Conservation (phyloP, 2,113 vertebrate species). For the Triplophysa rosa region DNA sequence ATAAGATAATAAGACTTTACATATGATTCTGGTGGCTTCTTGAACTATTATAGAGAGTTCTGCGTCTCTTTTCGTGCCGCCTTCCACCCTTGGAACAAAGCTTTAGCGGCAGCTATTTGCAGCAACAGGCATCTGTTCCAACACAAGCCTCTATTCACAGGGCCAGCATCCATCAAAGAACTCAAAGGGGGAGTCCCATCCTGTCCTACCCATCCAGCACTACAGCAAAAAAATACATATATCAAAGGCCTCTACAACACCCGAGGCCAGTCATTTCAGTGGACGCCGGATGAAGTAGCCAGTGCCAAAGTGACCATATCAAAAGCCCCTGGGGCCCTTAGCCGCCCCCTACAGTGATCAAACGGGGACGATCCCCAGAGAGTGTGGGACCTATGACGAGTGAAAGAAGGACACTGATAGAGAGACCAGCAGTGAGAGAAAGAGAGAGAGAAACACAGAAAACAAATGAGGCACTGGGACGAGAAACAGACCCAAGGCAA, state of each 20-base stretch:
- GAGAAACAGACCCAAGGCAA: slow-evolving; percentile 69
- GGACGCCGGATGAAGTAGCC: slow-evolving; percentile 57
- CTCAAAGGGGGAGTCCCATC: slow-evolving; percentile 48
- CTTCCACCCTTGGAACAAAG: slow-evolving; percentile 21
- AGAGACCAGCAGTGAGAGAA: slow-evolving; percentile 44
- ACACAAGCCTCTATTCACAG: slow-evolving; percentile 46
- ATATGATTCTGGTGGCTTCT: background rate
- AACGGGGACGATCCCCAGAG: slow-evolving; percentile 60
- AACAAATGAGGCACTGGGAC: slow-evolving; percentile 27
- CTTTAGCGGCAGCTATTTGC: slow-evolving; percentile 30
- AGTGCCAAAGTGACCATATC: slow-evolving; percentile 63
- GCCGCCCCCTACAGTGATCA: slow-evolving; percentile 70
- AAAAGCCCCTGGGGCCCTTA: slow-evolving; percentile 65
- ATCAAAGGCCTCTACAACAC: slow-evolving; percentile 30
- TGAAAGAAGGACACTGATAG: slow-evolving; percentile 16
- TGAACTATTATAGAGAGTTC: slow-evolving; percentile 11
- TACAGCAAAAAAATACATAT: slow-evolving; percentile 48
- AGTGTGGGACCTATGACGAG: slow-evolving; percentile 45
- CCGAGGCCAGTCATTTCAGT: slow-evolving; percentile 47
- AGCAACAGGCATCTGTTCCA: slow-evolving; percentile 37
- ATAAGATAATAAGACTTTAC: no score
- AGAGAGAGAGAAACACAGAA: slow-evolving; percentile 62
- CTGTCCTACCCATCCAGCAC: slow-evolving; percentile 33
- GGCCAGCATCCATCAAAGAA: slow-evolving; percentile 51
- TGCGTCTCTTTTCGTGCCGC: slow-evolving; percentile 6